phyloP scores from a whole-genome alignment of 2,113 vertebrate species.

The Prionailurus bengalensis region DNA sequence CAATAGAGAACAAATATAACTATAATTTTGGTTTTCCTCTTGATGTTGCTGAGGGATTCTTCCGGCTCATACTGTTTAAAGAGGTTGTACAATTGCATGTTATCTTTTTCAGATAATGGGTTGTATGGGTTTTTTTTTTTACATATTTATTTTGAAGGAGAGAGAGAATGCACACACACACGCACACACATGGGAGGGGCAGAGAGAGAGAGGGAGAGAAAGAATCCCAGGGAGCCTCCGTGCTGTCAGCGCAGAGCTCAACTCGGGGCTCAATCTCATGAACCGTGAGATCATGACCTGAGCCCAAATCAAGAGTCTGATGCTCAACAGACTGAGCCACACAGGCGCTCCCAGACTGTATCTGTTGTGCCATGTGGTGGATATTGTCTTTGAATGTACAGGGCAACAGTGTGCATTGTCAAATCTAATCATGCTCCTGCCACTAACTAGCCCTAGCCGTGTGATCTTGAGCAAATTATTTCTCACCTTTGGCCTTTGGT shows the following conservation, averaged over 20 bases:
- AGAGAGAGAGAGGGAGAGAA: too few relatives aligned
- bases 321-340: too few relatives aligned
- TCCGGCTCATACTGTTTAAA: background rate
- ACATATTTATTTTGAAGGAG: too few relatives aligned
- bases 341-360: background rate
- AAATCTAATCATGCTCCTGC: background rate
- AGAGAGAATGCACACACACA: too few relatives aligned
- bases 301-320: too few relatives aligned
- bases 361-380: background rate
- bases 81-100: background rate
- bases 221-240: too few relatives aligned
- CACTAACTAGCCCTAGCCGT: background rate
- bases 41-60: background rate
- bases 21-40: constrained; percentile 29
- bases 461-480: background rate
- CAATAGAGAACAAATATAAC: background rate
- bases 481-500: background rate
- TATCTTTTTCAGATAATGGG: background rate
- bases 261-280: too few relatives aligned
- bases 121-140: too few relatives aligned
- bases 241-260: too few relatives aligned
- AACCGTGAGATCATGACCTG: too few relatives aligned
- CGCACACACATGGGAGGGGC: too few relatives aligned
- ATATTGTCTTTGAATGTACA: background rate
- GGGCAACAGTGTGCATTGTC: background rate